These are phyloP conservation scores for Eupithecia subfuscata DNA, from an alignment of 2,888 invertebrate species.

Conservation along the genomic window DNA sequence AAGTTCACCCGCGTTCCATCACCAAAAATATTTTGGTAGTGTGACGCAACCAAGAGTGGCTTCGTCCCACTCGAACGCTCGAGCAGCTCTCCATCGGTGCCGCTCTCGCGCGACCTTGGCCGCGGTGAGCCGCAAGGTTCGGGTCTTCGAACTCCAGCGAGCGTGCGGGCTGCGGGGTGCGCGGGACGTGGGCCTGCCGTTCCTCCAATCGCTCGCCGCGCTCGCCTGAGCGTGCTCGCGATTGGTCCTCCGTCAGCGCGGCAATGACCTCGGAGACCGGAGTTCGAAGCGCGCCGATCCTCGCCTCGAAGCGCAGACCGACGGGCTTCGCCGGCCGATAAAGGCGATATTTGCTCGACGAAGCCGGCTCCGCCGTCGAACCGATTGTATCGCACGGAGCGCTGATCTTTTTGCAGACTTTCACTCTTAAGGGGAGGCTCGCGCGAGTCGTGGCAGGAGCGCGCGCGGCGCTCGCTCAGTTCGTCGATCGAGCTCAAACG, in stretches of 20 bases:
- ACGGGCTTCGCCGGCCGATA: constrained; percentile 79
- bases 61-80: constrained; percentile 75
- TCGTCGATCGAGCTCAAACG: constrained; percentile 84
- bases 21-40: constrained; percentile 83
- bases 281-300: constrained; percentile 91
- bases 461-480: constrained; percentile 80
- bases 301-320: constrained; percentile 81
- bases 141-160: constrained; percentile 88
- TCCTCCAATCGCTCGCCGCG: constrained; percentile 78
- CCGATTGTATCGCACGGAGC: constrained; percentile 81
- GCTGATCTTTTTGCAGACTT: constrained; percentile 84
- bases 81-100: constrained; percentile 70
- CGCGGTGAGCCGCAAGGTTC: constrained; percentile 95
- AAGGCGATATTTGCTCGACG: constrained; percentile 80
- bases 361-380: constrained; percentile 63
- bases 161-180: constrained; percentile 62
- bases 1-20: constrained; percentile 83
- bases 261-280: constrained; percentile 93
- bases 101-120: constrained; percentile 87
- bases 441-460: constrained; percentile 72
- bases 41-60: constrained; percentile 79
- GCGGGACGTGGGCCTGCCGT: constrained; percentile 71
- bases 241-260: constrained; percentile 85
- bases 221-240: constrained; percentile 75
- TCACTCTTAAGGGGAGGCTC: constrained; percentile 82